These are phyloP conservation scores for Scolopax mira DNA, from an alignment of 2,113 vertebrate genomes.

Conservation along the genomic window DNA sequence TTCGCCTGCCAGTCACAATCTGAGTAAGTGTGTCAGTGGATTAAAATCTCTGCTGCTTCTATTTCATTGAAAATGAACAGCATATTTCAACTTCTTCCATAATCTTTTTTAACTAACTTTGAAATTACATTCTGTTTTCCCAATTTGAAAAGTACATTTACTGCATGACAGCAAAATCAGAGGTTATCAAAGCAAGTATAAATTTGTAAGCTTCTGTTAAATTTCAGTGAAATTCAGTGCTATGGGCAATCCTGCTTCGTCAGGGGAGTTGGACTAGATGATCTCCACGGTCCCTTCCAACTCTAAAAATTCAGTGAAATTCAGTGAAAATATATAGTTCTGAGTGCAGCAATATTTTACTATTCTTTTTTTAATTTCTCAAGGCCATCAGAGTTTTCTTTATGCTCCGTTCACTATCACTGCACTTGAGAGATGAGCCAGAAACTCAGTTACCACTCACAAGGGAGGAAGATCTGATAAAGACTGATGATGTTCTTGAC, in stretches of 20 bases:
- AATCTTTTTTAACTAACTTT: neutral
- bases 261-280: no score
- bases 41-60: neutral
- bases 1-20: neutral
- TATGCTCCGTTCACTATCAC: constrained; percentile 91
- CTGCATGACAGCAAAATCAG: neutral
- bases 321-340: neutral
- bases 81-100: neutral
- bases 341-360: neutral
- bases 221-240: no score
- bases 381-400: constrained; percentile 98
- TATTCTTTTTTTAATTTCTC: neutral
- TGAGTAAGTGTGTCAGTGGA: neutral
- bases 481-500: constrained; percentile 94
- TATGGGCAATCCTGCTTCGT: no score
- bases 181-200: neutral
- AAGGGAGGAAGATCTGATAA: constrained; percentile 92
- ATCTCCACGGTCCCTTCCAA: no score
- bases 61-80: neutral
- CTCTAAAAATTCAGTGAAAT: no score
- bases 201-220: neutral
- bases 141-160: neutral
- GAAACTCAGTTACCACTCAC: constrained; percentile 96
- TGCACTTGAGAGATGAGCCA: constrained; percentile 86
- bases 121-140: neutral